Base-by-base conservation (phyloP, 2,113 vertebrate genomes). In the Falcunculus frontatus region DNA sequence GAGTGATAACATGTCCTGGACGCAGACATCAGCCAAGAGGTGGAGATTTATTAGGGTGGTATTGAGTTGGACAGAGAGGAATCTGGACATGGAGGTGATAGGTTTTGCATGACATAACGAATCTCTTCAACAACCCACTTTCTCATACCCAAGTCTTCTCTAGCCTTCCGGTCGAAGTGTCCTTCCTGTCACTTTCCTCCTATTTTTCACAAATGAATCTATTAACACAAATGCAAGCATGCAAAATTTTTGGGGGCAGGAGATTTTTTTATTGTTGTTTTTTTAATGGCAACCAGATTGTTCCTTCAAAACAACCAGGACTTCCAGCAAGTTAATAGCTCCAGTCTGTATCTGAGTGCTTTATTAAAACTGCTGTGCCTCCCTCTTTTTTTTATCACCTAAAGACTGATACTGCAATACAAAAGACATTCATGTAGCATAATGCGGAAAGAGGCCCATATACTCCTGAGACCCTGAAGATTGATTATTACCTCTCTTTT, bases 271-370 rank as follows among this genome's bases (percentile, higher is more conserved):
- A 35, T 29, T 81, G 15, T 47, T 75, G 10, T 55, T 86, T 93
- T 84, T 94, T 81, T 77, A 95, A 84, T 33, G 44, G 65, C 42
- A 89, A 82, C 30, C 85, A 96, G 85, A 94, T 76, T 94, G 85
- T 23, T 83, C 65, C 68, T 82, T 83, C 47, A 67, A 74, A 93
- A 93, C 47, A 73, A 62, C 26, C 16, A 55, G n/a, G 46, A 55
- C 65, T 84, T 83, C 27, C 68, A 76, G 91, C 59, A 90, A 92
- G 37, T 84, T 94, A 92, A 94, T 68, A 93, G 68, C 33, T 30
- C 39, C 64, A 75, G 75, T 33, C 20, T 74, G 0, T 52, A 86
- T 72, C 52, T 52, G 53, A 90, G 35, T 37, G 50, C 53, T 81
- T 82, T 84, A 59, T 78, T 91, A 93, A 88, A 84, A 91, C 47